Evolutionary conservation across 2,888 invertebrate species (phyloP).

Genomic region (Thalpophila matura): DNA sequence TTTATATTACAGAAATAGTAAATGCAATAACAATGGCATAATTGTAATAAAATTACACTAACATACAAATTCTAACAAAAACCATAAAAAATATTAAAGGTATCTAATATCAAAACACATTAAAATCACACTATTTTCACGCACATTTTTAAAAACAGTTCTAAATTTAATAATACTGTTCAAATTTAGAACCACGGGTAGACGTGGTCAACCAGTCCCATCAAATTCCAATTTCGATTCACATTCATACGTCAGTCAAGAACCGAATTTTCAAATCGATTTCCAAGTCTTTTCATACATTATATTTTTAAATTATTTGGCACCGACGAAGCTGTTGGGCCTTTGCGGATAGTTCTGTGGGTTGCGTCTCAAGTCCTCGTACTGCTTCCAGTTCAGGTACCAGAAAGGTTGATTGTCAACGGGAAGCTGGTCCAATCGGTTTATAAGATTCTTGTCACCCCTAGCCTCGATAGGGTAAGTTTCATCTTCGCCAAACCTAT

Average conservation of each 20-base stretch:
- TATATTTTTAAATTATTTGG: conserved; percentile 34
- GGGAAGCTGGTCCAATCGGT: conserved; percentile 48
- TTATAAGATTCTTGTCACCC: conserved; percentile 53
- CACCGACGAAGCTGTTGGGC: conserved; percentile 69
- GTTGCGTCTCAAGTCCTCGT: conserved; percentile 81
- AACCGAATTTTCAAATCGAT: conserved; percentile 22
- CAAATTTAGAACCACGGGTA: conserved; percentile 24
- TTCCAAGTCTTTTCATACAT: conserved; percentile 20
- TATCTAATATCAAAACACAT: background rate
- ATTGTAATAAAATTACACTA: conserved; percentile 10
- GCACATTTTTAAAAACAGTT: conserved; percentile 8
- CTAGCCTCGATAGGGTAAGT: conserved; percentile 90
- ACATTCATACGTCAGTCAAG: conserved; percentile 26
- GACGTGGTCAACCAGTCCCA: no score
- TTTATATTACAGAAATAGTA: conserved; percentile 29
- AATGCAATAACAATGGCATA: conserved; percentile 36
- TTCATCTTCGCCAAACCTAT: conserved; percentile 88
- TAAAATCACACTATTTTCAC: background rate
- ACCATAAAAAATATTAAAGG: no score
- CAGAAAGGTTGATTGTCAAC: conserved; percentile 54
- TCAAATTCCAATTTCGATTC: conserved; percentile 28
- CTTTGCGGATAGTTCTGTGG: conserved; percentile 78
- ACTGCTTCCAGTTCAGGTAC: conserved; percentile 58
- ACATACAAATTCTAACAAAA: background rate
- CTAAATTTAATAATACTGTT: conserved; percentile 24